Evolutionary conservation across 1,140 invertebrate species (phyloP).

Genomic region (Camponotus vicinus): DNA sequence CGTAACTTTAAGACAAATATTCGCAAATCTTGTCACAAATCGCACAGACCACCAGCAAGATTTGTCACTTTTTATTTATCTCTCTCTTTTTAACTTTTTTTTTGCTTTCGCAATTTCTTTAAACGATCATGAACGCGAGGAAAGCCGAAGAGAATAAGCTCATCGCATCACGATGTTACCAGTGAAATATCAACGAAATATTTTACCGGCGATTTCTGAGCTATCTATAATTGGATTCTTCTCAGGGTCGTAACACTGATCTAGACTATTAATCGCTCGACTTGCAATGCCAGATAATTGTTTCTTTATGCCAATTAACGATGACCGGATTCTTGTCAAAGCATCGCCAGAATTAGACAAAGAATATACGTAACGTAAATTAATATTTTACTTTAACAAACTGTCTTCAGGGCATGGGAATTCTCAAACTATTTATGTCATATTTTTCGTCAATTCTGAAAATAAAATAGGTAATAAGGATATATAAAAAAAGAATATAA

Average conservation of each 20-base stretch:
- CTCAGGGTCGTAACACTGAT: constrained; percentile 6
- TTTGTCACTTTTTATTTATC: too few species aligned
- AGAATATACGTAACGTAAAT: constrained; percentile 15
- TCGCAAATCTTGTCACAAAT: background rate
- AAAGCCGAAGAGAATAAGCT: background rate
- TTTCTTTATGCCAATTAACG: background rate
- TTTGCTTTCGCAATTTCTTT: background rate
- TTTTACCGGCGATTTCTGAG: constrained; percentile 6
- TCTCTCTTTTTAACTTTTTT: background rate
- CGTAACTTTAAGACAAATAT: background rate
- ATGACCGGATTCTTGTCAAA: constrained; percentile 7
- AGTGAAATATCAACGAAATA: constrained; percentile 39
- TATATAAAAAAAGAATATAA: background rate
- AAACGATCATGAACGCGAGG: background rate
- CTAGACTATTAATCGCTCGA: background rate
- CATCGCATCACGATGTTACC: background rate
- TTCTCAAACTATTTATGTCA: background rate
- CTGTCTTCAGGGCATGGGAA: background rate
- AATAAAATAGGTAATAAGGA: background rate
- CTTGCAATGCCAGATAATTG: constrained; percentile 27
- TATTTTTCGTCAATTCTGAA: background rate
- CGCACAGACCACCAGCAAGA: too few species aligned
- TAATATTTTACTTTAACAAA: background rate
- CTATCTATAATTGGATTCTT: constrained; percentile 47
- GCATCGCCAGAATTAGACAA: background rate